Base-by-base conservation (phyloP, 2,113 vertebrate species). In the Picathartes gymnocephalus region DNA sequence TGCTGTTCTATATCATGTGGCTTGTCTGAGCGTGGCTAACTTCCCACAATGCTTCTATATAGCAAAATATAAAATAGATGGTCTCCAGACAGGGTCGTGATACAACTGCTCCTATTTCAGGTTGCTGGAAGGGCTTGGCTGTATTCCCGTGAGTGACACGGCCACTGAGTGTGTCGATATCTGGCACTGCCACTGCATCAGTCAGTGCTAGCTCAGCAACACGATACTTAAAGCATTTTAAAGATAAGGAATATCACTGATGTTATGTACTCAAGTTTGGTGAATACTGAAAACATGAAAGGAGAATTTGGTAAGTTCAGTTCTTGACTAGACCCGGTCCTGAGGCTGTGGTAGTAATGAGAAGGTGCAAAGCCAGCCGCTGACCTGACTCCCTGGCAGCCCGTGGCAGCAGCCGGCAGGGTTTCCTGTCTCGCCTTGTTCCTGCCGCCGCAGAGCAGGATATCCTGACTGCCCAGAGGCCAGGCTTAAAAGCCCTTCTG, bases 401-500 rank as follows among this genome's bases (percentile, higher is more conserved):
- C 82, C 5, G 16, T 50, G 89, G 94, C 94, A 90, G 94, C 72
- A 95, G 93, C 93, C 94, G 21, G 81, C 81, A 35, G 83, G 3
- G 37, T 94, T 97, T 96, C 93, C 97, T 91, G 83, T 92, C 95
- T 94, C 84, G 6, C 77, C 74, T 61, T 82, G 82, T 95, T 97
- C 91, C 93, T 83, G 94, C 96, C 76, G 76, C 91, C 79, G 57
- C 30, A 14, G 85, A 83, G 77, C 92, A 96, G 96, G 97, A 98
- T 97, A 96, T 93, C 93, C 96, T 94, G 95, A n/a, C 88, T 95
- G 91, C 96, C 94, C 87, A 95, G 88, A 35, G 81, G 85, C 95
- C 19, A 80, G 95, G 81, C 82, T 96, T 97, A 97, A 96, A 97
- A 97, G 91, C 92, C 92, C 80, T 88, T 91, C 94, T 97, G 94